These are phyloP conservation scores for Bubo bubo DNA, from an alignment of 2,113 vertebrate species.

Conservation along the genomic window DNA sequence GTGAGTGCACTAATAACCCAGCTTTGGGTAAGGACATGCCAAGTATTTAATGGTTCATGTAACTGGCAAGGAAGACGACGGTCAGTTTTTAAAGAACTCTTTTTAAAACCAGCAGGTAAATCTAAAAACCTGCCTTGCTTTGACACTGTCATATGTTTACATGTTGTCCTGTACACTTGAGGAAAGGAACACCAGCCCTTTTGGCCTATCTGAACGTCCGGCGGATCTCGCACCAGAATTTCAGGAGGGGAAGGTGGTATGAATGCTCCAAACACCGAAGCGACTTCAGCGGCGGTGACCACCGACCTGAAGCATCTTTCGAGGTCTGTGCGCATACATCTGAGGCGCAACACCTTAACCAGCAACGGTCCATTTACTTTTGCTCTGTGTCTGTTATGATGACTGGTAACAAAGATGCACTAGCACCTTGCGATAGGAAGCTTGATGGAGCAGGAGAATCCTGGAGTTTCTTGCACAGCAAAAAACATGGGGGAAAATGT, in stretches of 20 bases:
- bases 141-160: slow-evolving; percentile 71
- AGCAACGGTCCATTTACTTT: neutral
- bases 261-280: neutral
- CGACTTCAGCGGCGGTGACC: neutral
- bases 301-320: neutral
- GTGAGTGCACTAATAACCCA: slow-evolving; percentile 40
- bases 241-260: neutral
- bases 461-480: neutral
- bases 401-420: neutral
- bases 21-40: slow-evolving; percentile 30
- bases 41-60: neutral
- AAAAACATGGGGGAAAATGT: neutral
- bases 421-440: neutral
- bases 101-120: slow-evolving; percentile 56
- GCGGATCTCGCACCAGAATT: neutral
- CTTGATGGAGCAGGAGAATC: neutral
- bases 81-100: slow-evolving; percentile 55
- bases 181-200: slow-evolving; percentile 40
- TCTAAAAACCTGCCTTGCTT: slow-evolving; percentile 36
- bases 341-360: neutral
- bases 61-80: slow-evolving; percentile 31
- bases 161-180: slow-evolving; percentile 70
- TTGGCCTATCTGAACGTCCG: neutral
- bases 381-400: neutral
- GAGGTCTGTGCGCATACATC: neutral